phyloP scores from a whole-genome alignment of 37 sponge, comb jelly and placozoan genomes.

The Ianthella basta region DNA sequence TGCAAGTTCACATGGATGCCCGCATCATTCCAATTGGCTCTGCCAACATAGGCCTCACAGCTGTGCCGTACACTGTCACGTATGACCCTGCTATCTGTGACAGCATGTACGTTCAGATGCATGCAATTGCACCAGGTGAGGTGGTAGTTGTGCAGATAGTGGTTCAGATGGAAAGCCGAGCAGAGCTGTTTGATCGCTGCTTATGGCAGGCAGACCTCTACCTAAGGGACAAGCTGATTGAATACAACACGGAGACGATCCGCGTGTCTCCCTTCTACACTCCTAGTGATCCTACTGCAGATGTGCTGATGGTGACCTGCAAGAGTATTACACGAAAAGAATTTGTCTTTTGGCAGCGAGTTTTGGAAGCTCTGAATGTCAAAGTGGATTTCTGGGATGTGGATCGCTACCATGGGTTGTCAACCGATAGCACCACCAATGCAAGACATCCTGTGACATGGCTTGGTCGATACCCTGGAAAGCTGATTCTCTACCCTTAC shows the following conservation, averaged over 20 bases:
- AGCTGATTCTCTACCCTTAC: conserved; percentile 75
- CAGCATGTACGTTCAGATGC: conserved; percentile 71
- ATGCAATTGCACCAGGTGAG: conserved; percentile 59
- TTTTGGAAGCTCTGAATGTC: conserved; percentile 57
- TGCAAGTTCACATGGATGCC: conserved; percentile 74
- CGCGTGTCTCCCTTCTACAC: conserved; percentile 76
- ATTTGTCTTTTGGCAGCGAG: conserved; percentile 81
- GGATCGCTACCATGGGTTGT: conserved; percentile 69
- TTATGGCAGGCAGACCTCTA: conserved; percentile 74
- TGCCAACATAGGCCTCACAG: conserved; percentile 38
- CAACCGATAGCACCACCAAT: conserved; percentile 54
- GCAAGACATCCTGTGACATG: conserved; percentile 60
- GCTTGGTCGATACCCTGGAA: conserved; percentile 65
- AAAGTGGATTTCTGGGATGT: conserved; percentile 85
- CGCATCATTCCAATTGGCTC: conserved; percentile 71
- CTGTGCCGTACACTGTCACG: conserved; percentile 65
- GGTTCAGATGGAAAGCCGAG: conserved; percentile 76
- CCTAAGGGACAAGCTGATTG: conserved; percentile 80
- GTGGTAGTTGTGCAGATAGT: conserved; percentile 62
- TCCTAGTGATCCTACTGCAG: conserved; percentile 66
- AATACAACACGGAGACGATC: conserved; percentile 73
- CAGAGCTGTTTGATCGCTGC: conserved; percentile 81
- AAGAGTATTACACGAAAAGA: conserved; percentile 63
- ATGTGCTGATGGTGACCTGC: conserved; percentile 72
- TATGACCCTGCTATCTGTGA: conserved; percentile 67